Conservation (phyloP, 2,888 invertebrate species). For the Sminthurinus aureus region DNA sequence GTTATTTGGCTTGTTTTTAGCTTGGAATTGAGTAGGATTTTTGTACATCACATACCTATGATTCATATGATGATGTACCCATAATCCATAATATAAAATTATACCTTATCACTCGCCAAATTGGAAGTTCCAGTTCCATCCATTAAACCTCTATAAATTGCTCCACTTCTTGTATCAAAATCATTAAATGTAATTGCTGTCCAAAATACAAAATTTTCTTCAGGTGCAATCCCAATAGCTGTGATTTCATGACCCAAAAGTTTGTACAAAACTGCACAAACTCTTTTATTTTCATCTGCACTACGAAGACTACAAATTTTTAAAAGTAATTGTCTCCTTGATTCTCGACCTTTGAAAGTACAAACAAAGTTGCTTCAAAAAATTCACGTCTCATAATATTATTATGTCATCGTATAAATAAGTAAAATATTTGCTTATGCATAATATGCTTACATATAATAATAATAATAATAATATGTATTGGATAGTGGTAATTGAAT, state of each 20-base stretch:
- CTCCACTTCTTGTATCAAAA: conserved; percentile 13
- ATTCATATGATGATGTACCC: too few relatives aligned
- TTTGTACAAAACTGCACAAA: conserved; percentile 28
- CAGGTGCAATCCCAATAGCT: conserved; percentile 20
- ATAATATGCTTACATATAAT: too few relatives aligned
- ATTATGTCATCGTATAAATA: too few relatives aligned
- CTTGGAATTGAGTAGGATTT: too few relatives aligned
- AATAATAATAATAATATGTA: too few relatives aligned
- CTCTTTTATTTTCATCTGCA: conserved; percentile 9
- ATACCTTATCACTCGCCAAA: conserved; percentile 37
- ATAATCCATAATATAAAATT: conserved; percentile 13
- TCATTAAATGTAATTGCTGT: conserved; percentile 10
- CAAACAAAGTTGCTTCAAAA: background rate
- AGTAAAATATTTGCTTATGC: too few relatives aligned
- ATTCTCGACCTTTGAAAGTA: conserved; percentile 21
- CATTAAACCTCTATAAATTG: conserved; percentile 31
- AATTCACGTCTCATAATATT: too few relatives aligned
- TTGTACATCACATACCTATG: too few relatives aligned
- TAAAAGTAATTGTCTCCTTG: conserved; percentile 9
- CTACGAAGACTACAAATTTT: conserved; percentile 28
- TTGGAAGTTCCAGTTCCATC: conserved; percentile 17
- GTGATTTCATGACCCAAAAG: conserved; percentile 36
- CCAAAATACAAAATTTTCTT: conserved; percentile 40
- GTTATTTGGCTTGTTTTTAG: too few relatives aligned
- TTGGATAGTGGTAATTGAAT: too few relatives aligned